Conservation (phyloP, 2,113 vertebrate genomes). For the Agapornis roseicollis region DNA sequence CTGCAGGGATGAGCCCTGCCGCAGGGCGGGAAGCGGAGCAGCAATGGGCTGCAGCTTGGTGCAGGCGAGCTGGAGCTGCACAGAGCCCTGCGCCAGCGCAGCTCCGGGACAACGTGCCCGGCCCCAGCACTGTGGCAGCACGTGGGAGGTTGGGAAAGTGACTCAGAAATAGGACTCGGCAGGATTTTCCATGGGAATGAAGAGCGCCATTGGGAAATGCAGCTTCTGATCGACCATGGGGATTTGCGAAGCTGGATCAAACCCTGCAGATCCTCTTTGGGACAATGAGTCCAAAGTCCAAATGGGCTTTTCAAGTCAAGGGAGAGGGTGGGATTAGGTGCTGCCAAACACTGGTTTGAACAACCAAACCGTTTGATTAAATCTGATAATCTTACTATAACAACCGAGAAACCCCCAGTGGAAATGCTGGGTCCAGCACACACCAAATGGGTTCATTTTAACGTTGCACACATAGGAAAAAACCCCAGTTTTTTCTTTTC, state of each 20-base stretch:
- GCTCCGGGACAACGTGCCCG: neutral
- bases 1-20: neutral
- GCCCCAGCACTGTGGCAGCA: neutral
- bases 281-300: neutral
- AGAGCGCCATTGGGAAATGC: neutral
- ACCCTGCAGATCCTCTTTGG: neutral
- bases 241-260: neutral
- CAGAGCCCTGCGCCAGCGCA: neutral
- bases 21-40: fast-evolving
- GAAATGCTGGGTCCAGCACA: neutral
- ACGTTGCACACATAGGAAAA: neutral
- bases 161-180: neutral
- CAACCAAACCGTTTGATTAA: neutral
- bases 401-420: fast-evolving
- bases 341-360: neutral
- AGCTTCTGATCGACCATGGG: neutral
- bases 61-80: neutral
- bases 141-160: neutral
- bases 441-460: fast-evolving
- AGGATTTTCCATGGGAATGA: neutral
- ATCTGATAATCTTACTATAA: neutral
- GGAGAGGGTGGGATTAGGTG: neutral
- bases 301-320: neutral
- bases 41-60: neutral
- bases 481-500: fast-evolving